phyloP scores from a whole-genome alignment of 2,888 invertebrate species.

The Panzeria rudis region DNA sequence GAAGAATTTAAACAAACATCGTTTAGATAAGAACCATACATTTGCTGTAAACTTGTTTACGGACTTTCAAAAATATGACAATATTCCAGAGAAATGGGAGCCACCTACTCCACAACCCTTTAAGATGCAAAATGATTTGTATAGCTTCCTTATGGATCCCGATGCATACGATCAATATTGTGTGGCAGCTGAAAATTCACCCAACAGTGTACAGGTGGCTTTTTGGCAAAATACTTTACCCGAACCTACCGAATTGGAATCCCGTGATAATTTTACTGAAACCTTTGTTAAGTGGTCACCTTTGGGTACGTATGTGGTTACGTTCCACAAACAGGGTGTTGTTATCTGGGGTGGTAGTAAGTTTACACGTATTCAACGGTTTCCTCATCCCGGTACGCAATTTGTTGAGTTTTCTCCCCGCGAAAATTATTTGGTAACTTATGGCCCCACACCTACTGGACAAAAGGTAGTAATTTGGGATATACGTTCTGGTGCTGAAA shows the following conservation, averaged over 20 bases:
- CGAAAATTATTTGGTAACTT: constrained; percentile 98
- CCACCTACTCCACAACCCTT: constrained; percentile 95
- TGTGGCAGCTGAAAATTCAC: constrained; percentile 92
- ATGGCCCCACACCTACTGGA: constrained; percentile 93
- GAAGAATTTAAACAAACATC: constrained; percentile 94
- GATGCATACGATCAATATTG: constrained; percentile 98
- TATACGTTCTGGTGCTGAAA: constrained; percentile 96
- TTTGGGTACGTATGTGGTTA: constrained; percentile 96
- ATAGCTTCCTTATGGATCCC: constrained; percentile 95
- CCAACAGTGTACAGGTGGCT: constrained; percentile 89
- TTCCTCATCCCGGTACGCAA: constrained; percentile 94
- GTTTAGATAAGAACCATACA: constrained; percentile 97
- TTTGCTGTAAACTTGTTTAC: constrained; percentile 97
- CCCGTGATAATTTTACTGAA: constrained; percentile 96
- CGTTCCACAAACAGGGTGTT: constrained; percentile 97
- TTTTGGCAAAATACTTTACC: constrained; percentile 95
- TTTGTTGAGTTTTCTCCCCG: constrained; percentile 99
- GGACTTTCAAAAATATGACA: constrained; percentile 96
- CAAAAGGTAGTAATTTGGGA: constrained; percentile 97
- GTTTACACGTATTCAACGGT: constrained; percentile 95
- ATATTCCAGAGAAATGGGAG: constrained; percentile 96
- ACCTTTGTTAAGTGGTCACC: constrained; percentile 99
- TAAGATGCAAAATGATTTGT: constrained; percentile 95
- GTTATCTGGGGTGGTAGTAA: constrained; percentile 98
- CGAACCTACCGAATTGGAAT: constrained; percentile 92